phyloP scores from a whole-genome alignment of 2,888 invertebrate genomes.

The Drosophila dives region DNA sequence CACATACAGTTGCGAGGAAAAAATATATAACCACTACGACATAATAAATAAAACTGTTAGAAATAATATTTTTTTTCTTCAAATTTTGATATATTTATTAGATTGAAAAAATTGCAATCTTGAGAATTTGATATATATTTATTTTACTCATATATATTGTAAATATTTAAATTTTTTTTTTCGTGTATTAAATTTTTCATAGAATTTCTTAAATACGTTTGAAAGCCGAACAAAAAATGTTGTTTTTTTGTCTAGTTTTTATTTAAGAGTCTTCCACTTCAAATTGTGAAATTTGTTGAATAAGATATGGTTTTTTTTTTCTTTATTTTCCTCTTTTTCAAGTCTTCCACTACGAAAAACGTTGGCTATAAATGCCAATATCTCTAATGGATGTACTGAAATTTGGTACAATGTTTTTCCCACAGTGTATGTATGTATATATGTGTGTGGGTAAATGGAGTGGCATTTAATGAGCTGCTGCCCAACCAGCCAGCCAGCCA shows the following conservation, averaged over 20 bases:
- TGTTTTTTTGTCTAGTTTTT: background rate
- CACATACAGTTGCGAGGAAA: background rate
- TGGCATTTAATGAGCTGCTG: constrained; percentile 64
- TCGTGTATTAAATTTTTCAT: background rate
- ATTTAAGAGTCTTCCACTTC: background rate
- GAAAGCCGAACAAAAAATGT: background rate
- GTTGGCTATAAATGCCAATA: background rate
- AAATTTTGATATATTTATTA: no score
- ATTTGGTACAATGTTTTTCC: background rate
- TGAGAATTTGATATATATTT: background rate
- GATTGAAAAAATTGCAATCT: background rate
- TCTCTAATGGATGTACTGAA: background rate
- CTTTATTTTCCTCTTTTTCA: background rate
- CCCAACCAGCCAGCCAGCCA: background rate
- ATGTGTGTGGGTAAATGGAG: constrained; percentile 41
- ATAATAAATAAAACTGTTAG: background rate
- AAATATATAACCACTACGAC: background rate
- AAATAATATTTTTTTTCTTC: no score
- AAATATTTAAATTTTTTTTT: background rate
- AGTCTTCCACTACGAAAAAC: background rate
- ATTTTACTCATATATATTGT: background rate
- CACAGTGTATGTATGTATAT: background rate
- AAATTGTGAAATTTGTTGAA: background rate
- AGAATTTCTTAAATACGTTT: background rate
- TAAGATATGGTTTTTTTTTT: background rate